Evolutionary conservation across 2,113 vertebrate species (phyloP).

Genomic region (Coryphaenoides rupestris): DNA sequence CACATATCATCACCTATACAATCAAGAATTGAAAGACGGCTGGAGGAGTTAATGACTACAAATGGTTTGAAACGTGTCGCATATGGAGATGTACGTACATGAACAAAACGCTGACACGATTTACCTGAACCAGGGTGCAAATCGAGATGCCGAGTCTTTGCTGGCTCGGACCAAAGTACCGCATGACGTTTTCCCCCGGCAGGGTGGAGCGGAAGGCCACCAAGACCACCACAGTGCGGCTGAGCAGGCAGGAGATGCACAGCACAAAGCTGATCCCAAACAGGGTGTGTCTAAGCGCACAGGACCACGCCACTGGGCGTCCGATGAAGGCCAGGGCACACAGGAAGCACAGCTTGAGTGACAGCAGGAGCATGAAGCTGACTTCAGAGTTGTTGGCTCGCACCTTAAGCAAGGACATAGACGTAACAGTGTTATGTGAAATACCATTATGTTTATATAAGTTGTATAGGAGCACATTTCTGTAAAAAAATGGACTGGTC

Average conservation of each 20-base stretch:
- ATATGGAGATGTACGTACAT: neutral
- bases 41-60: neutral
- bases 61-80: neutral
- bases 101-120: neutral
- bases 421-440: neutral
- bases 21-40: slow-evolving; percentile 9
- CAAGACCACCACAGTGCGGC: slow-evolving; percentile 51
- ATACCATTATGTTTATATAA: too few relatives aligned
- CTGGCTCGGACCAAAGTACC: slow-evolving; percentile 47
- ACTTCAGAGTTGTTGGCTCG: slow-evolving; percentile 55
- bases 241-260: slow-evolving; percentile 57
- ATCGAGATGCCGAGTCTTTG: slow-evolving; percentile 48
- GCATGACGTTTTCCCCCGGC: slow-evolving; percentile 44
- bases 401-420: slow-evolving; percentile 20
- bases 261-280: slow-evolving; percentile 62
- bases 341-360: slow-evolving; percentile 54
- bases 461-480: too few relatives aligned
- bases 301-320: slow-evolving; percentile 41
- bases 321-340: slow-evolving; percentile 48
- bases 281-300: slow-evolving; percentile 53
- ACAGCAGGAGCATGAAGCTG: slow-evolving; percentile 54
- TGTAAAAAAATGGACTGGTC: too few relatives aligned
- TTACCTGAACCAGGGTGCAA: slow-evolving; percentile 47
- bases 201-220: slow-evolving; percentile 50
- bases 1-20: slow-evolving; percentile 55